These are phyloP conservation scores for Xanthia togata DNA, from an alignment of 2,888 invertebrate species.

Conservation along the genomic window DNA sequence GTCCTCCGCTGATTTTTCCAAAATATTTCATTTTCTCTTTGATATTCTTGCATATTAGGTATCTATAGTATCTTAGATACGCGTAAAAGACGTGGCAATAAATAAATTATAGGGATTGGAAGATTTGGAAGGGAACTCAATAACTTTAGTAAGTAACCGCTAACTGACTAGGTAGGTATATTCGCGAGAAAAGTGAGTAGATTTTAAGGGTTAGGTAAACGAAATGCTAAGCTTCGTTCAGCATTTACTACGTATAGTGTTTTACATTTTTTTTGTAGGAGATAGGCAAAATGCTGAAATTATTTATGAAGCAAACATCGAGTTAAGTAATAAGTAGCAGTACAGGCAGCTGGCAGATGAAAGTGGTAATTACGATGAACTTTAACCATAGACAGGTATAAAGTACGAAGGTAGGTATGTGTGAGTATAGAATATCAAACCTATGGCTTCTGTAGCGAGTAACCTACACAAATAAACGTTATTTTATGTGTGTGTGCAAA, in stretches of 20 bases:
- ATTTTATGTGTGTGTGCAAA: constrained; percentile 24
- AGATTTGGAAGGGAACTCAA: too few species aligned
- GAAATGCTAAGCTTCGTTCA: neutral
- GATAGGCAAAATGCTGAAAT: neutral
- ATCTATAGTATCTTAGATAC: neutral
- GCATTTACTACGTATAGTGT: neutral
- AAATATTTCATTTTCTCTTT: neutral
- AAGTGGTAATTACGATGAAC: constrained; percentile 11
- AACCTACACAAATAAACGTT: neutral
- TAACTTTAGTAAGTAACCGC: too few species aligned
- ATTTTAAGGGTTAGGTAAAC: neutral
- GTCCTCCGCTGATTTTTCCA: neutral
- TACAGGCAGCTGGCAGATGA: neutral
- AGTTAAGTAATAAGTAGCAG: neutral
- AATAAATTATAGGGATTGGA: neutral
- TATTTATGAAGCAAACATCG: neutral
- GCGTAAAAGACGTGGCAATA: neutral
- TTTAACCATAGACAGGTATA: neutral
- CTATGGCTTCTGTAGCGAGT: neutral
- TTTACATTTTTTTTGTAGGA: neutral
- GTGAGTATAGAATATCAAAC: constrained; percentile 25
- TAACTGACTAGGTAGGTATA: too few species aligned
- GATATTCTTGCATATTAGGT: neutral
- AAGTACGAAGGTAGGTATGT: neutral
- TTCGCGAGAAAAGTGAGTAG: neutral